Base-by-base conservation (phyloP, 30 jellyfish, hydroid and myxozoan genomes). In the Catostylus mosaicus region DNA sequence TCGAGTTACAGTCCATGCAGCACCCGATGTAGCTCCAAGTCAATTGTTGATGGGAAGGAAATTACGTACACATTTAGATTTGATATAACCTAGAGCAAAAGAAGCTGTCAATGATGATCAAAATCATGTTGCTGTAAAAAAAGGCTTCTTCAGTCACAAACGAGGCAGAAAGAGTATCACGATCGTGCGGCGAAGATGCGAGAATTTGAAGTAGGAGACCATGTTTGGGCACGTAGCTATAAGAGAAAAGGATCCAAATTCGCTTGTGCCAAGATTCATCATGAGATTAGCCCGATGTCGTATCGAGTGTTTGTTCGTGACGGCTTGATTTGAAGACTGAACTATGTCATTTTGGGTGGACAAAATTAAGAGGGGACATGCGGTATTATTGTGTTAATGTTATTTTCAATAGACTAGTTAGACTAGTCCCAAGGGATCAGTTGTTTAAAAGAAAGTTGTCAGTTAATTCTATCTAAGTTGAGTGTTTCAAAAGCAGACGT, bases 241-340 rank as follows among this genome's bases (percentile, higher is more conserved):
- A 50, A 62, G 27, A 59, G 59, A 29, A 75, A 57, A 51, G 86
- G 86, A 52, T 76, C 75, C 54, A 22, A 75, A 75, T 52, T 43
- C 60, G 86, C 50, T 75, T 76, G 86, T 75, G 86, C 86, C 75
- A 75, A 75, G 86, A 23, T 75, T 43, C 86, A 43, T 51, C 82
- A 47, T 67, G 22, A 38, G 34, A 38, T 47, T 19, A 70, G 67
- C 67, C 82, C 67, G 18, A 19, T 70, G 82, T 70, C 82, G 47
- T 70, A 70, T 43, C 67, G 67, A 73, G 84, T 43, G 38, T 43
- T 73, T 40, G 84, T 73, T 73, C 84, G 52, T 46, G 72, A 51
- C 46, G 84, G 70, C 52, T 52, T 75, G 59, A 46, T 51, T 23
- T 45, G 86, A 62, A 43, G 75, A n/a, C n/a, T n/a, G n/a, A n/a